Base-by-base conservation (phyloP, 2,113 vertebrate species). In the Heterochromis multidens region DNA sequence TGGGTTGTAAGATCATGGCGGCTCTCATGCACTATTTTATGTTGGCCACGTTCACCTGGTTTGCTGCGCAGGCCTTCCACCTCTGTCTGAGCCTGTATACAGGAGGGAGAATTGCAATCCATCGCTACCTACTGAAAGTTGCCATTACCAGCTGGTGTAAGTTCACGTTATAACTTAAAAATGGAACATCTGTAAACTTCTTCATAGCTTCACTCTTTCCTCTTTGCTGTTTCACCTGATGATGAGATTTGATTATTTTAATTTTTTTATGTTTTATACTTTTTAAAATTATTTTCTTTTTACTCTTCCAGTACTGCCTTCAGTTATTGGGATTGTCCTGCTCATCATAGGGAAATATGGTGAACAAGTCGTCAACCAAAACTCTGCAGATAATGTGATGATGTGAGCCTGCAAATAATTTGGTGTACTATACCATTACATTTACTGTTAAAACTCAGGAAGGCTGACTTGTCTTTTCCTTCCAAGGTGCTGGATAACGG, bases 41-140 rank as follows among this genome's bases (percentile, higher is more conserved):
- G 94, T 90, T 98, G 88, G 92, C 95, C 67, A 96, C 94, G 29
- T 98, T 98, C 89, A 97, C 95, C 56, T 98, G 97, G 97, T 98
- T 86, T 7, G 94, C 81, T 0, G 92, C 94, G 29, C 96, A 97
- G 80, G 97, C 96, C 79, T 96, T 97, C 29, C 97, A 98, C 84
- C 92, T 97, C 83, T 97, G 96, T 82, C 88, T 97, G 14, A 95
- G 97, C 16, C 76, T 96, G 1, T 33, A 96, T 90, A 93, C 49
- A 43, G 89, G 92, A 6, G 79, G 87, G 1, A 91, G 91, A 57
- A 92, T 87, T 72, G 88, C 83, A 33, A 94, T 97, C 27, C 46
- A 29, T 0, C 92, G 52, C 83, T 97, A 97, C 86, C 29, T 97
- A 31, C 80, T 82, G 10, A 97, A 97, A 95, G 81, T 97, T 33